A percentile compares a stretch with the other conserved stretches of the same genome.
Evolutionary conservation across 2,888 invertebrate species (phyloP).

Genomic region (Ferdinandea cuprea): DNA sequence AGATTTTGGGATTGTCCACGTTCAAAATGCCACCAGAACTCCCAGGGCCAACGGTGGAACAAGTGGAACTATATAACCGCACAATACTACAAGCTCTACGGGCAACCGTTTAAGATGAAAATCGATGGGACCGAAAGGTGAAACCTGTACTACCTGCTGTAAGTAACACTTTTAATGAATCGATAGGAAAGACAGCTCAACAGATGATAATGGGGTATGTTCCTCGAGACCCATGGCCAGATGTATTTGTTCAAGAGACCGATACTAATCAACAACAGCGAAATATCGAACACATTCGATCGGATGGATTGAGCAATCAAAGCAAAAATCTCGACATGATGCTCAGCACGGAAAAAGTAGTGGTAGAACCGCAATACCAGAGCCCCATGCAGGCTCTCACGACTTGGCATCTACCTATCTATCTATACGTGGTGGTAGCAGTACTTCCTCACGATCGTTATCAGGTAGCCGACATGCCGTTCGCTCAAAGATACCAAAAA

Average conservation of each 20-base stretch:
- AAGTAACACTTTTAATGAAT: conserved; percentile 2
- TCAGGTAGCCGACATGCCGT: too few relatives aligned
- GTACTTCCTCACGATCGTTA: too few relatives aligned
- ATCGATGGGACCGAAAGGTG: conserved; percentile 3
- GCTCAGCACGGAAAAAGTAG: conserved; percentile 10
- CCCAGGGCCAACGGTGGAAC: conserved; percentile 18
- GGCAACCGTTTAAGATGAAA: too few relatives aligned
- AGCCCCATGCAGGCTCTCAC: conserved; percentile 6
- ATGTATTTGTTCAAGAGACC: too few relatives aligned
- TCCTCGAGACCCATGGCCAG: too few relatives aligned
- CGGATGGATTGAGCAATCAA: not conserved
- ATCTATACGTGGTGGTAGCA: too few relatives aligned
- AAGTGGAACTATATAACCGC: conserved; percentile 24
- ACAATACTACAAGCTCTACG: not conserved
- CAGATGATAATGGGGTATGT: too few relatives aligned
- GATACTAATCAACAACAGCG: too few relatives aligned
- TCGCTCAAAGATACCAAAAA: too few relatives aligned
- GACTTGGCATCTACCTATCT: conserved; percentile 8
- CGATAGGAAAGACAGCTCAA: too few relatives aligned
- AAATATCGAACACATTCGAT: too few relatives aligned
- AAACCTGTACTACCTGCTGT: conserved; percentile 38
- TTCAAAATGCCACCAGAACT: conserved; percentile 35
- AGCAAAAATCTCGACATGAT: conserved; percentile 24
- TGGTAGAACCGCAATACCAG: conserved; percentile 6
- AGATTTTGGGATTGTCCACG: not conserved